Base-by-base conservation (phyloP, 2,113 vertebrate species). In the Glareola pratincola region DNA sequence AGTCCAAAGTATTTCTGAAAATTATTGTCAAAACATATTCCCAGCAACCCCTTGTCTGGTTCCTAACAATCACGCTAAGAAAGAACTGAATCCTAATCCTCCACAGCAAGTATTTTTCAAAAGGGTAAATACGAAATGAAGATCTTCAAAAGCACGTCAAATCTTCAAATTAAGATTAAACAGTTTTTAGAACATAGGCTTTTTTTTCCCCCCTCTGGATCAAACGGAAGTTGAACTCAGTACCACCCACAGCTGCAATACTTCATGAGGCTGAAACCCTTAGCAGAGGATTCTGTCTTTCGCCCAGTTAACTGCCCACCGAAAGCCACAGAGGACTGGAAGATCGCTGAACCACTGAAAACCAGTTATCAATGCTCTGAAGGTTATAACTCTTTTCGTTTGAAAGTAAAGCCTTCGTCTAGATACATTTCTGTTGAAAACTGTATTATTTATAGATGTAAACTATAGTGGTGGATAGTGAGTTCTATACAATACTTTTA, bases 41-140 rank as follows among this genome's bases (percentile, higher is more conserved):
- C 68, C 91, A 96, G 76, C 53, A 91, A 94, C 30, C 14, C 14
- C 68, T 77, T 77, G 45, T 74, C 64, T 30, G 67, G 51, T 91
- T 91, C 8, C 4, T 45, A 97, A 93, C 88, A 94, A 96, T 83
- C 77, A 72, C 0, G 7, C 94, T 91, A 78, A 91, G 81, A 83
- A 95, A 72, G 87, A 94, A 88, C 18, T 36, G 59, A 94, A 94
- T 93, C 73, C 34, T 27, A 82, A 64, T 92, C 74, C 75, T 97
- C 88, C 68, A 83, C 71, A 74, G 78, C 39, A 80, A 72, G 73
- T 54, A 57, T 75, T 95, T 89, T 89, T 87, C 69, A 76, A 45
- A 91, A 82, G 0, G 3, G 24, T 34, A 82, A 87, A 85, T 76
- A 85, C 22, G 71, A 87, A 85, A 84, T 45, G 34, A 78, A 86